phyloP scores from a whole-genome alignment of 1,140 invertebrate species.

The Paracyclopina nana region DNA sequence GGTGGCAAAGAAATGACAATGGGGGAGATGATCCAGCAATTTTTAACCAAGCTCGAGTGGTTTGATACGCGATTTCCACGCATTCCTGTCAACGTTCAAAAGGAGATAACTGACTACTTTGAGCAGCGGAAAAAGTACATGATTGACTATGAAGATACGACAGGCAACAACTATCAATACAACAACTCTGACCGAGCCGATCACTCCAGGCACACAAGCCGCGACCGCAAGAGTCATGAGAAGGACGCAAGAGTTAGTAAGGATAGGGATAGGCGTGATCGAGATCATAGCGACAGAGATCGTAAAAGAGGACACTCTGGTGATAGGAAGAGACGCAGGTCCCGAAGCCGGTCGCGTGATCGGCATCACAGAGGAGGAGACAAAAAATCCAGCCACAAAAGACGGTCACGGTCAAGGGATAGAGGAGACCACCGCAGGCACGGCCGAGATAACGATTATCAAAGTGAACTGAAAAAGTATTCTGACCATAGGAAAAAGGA shows the following conservation, averaged over 20 bases:
- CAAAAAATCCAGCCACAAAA: background rate
- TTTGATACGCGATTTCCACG: slow-evolving; percentile 94
- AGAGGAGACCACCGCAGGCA: background rate
- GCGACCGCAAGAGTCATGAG: no score
- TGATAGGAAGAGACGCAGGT: background rate
- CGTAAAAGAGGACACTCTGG: background rate
- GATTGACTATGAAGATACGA: no score
- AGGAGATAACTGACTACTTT: no score
- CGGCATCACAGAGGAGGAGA: background rate
- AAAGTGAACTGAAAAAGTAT: slow-evolving; percentile 3
- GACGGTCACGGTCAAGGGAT: background rate
- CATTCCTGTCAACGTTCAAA: slow-evolving; percentile 97
- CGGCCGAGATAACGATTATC: background rate
- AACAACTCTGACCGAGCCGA: no score
- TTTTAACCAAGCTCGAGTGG: slow-evolving; percentile 90
- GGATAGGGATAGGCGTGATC: no score
- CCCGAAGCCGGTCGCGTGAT: background rate
- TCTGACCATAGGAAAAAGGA: slow-evolving; percentile 9
- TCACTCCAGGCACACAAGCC: no score
- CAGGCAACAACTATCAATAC: no score
- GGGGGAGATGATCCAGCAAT: slow-evolving; percentile 76
- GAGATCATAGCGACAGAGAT: background rate
- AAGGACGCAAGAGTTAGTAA: no score
- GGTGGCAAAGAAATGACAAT: slow-evolving; percentile 84
- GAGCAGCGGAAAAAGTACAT: no score